Evolutionary conservation across 2,797 vertebrate species (phyloP).

Genomic region (Lepus oiostolus): DNA sequence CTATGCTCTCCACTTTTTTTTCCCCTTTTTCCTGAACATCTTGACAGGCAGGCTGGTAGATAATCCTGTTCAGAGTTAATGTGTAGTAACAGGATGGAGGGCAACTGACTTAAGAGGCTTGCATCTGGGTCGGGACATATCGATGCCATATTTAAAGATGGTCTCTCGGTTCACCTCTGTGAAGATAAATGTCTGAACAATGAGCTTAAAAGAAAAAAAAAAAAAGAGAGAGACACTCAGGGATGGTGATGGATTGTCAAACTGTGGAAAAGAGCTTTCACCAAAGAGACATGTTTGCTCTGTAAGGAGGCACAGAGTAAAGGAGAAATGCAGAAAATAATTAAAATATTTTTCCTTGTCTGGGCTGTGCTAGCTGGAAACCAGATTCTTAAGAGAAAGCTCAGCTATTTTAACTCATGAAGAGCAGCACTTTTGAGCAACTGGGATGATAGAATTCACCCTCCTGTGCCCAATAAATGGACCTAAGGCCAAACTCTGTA

Average conservation of each 20-base stretch:
- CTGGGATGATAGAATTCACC: conserved; percentile 24
- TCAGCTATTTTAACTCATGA: conserved; percentile 46
- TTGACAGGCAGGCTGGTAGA: conserved; percentile 87
- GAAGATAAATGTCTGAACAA: conserved; percentile 85
- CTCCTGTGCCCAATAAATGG: conserved; percentile 46
- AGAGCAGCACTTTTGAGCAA: conserved; percentile 10
- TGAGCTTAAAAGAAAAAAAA: conserved; percentile 73
- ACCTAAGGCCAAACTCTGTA: background rate
- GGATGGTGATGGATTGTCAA: conserved; percentile 80
- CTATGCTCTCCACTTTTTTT: conserved; percentile 68
- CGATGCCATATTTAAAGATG: conserved; percentile 86
- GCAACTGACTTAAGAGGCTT: conserved; percentile 87
- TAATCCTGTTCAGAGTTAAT: conserved; percentile 89
- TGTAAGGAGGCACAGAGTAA: conserved; percentile 71
- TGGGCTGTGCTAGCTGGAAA: conserved; percentile 36
- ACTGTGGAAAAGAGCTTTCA: conserved; percentile 77
- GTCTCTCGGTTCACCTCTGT: conserved; percentile 69
- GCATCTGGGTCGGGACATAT: conserved; percentile 85
- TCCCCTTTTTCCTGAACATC: conserved; percentile 81
- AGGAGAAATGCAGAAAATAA: conserved; percentile 74
- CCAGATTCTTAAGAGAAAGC: conserved; percentile 45
- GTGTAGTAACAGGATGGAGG: conserved; percentile 87
- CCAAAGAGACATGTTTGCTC: conserved; percentile 70
- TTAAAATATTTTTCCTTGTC: conserved; percentile 70
- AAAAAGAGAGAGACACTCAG: conserved; percentile 55